phyloP scores from a whole-genome alignment of 1,140 invertebrate species.

The Bathynomus jamesi region DNA sequence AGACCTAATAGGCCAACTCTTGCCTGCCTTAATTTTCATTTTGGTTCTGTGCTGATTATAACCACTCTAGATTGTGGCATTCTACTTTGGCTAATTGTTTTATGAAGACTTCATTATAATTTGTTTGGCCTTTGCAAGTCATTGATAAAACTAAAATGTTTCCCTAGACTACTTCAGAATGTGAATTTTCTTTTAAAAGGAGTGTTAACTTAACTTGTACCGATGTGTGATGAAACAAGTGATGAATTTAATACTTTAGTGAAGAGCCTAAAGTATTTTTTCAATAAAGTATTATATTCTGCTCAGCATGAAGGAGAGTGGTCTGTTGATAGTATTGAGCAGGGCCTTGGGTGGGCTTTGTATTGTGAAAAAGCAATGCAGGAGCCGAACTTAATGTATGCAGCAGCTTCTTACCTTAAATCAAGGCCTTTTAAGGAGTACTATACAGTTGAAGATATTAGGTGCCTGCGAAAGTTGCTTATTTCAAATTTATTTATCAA shows the following conservation, averaged over 20 bases:
- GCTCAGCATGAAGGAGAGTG: conserved; percentile 12
- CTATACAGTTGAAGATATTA: background rate
- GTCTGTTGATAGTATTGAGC: conserved; percentile 16
- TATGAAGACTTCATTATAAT: background rate
- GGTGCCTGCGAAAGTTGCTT: background rate
- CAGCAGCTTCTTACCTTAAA: background rate
- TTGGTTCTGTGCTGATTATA: too few relatives aligned
- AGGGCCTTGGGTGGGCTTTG: conserved; percentile 14
- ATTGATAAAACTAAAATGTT: too few relatives aligned
- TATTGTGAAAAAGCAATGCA: conserved; percentile 23
- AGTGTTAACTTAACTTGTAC: too few relatives aligned
- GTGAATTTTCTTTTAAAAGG: too few relatives aligned
- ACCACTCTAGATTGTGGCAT: too few relatives aligned
- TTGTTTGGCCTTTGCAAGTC: too few relatives aligned
- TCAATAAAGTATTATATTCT: conserved; percentile 13
- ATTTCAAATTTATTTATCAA: background rate
- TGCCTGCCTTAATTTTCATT: too few relatives aligned
- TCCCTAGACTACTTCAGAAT: too few relatives aligned
- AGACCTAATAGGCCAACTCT: too few relatives aligned
- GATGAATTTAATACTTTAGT: too few relatives aligned
- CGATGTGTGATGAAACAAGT: too few relatives aligned
- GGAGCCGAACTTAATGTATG: background rate
- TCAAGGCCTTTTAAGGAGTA: background rate
- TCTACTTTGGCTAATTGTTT: too few relatives aligned
- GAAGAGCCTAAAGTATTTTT: conserved; percentile 22